Conservation (phyloP, 2,113 vertebrate genomes). For the Tylochromis polylepis region DNA sequence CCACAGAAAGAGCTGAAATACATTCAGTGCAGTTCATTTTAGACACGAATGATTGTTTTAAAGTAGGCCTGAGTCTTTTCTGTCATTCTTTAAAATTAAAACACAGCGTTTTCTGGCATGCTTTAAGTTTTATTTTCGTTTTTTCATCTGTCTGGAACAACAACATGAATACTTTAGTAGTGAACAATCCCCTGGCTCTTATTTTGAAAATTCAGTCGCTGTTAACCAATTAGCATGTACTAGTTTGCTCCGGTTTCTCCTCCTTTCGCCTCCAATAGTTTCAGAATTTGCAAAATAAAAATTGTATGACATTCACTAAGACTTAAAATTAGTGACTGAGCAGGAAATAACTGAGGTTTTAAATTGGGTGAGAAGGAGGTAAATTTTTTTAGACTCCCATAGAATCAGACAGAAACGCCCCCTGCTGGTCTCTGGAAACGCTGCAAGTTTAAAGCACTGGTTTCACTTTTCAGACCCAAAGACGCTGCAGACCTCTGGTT, state of each 20-base stretch:
- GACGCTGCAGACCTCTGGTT: neutral
- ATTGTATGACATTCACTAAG: neutral
- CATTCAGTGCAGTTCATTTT: neutral
- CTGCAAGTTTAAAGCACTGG: neutral
- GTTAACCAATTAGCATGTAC: neutral
- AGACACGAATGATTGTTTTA: neutral
- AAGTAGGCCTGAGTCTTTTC: neutral
- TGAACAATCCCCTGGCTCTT: neutral
- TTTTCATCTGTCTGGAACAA: neutral
- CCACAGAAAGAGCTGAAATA: neutral
- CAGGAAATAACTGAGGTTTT: neutral
- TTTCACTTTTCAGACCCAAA: neutral
- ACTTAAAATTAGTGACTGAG: neutral
- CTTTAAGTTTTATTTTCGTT: neutral
- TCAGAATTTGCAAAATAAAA: neutral
- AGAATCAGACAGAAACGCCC: neutral
- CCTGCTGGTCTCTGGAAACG: neutral
- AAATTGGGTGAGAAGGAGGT: neutral
- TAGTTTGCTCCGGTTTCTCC: neutral
- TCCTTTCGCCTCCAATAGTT: neutral
- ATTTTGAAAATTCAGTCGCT: neutral
- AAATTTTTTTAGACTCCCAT: rapidly evolving
- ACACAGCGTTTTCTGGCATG: neutral
- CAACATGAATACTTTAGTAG: neutral
- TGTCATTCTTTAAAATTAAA: neutral